These are phyloP conservation scores for Nycticryphes semicollaris DNA, from an alignment of 2,113 vertebrate species.

Conservation along the genomic window DNA sequence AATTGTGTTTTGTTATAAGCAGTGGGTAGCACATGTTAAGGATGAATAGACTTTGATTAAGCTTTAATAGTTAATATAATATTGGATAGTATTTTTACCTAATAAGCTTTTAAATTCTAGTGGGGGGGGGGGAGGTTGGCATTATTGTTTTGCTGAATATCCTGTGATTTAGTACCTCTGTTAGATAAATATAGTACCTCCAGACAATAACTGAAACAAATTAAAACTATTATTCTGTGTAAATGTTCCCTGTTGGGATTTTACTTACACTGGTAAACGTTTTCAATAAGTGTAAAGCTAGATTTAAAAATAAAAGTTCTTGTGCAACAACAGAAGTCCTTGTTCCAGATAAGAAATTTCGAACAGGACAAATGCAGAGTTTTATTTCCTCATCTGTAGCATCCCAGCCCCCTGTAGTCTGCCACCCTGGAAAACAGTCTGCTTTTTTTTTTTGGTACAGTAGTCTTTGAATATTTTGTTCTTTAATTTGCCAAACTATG, in stretches of 20 bases:
- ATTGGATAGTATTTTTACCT: background rate
- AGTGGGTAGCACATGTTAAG: background rate
- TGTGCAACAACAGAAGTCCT: background rate
- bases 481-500: background rate
- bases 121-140: background rate
- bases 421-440: background rate
- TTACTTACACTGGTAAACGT: background rate
- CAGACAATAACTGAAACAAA: constrained; percentile 8
- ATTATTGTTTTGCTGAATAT: background rate
- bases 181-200: background rate
- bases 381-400: background rate
- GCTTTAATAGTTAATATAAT: background rate
- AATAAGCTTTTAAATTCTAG: background rate
- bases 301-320: background rate
- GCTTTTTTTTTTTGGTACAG: background rate
- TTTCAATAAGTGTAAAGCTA: constrained; percentile 2
- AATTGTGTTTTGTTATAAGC: background rate
- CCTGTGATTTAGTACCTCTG: background rate
- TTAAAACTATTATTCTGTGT: constrained; percentile 10
- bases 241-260: background rate
- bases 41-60: background rate
- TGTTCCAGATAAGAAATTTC: background rate
- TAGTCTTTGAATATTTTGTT: background rate
- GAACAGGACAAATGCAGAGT: background rate
- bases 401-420: background rate